Evolutionary conservation across 2,113 vertebrate genomes (phyloP).

Genomic region (Paradoxurus hermaphroditus): DNA sequence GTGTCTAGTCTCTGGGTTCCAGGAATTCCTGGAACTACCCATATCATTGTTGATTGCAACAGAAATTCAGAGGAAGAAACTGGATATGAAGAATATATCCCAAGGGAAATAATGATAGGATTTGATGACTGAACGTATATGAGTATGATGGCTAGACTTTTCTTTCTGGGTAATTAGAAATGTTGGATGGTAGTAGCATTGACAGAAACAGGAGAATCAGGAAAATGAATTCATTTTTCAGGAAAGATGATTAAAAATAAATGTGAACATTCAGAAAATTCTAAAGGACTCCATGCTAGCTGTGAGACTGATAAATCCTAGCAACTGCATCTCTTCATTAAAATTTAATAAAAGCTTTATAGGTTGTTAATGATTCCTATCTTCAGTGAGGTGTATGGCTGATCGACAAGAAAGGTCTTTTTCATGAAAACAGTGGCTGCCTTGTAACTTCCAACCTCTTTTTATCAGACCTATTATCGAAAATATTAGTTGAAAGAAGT

Average conservation of each 20-base stretch:
- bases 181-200: not conserved
- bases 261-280: constrained; percentile 8
- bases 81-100: not conserved
- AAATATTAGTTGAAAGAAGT: constrained; percentile 48
- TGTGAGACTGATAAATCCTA: constrained; percentile 18
- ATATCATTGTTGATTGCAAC: not conserved
- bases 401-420: not conserved
- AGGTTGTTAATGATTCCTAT: constrained; percentile 40
- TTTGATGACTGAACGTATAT: not conserved
- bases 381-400: not conserved
- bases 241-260: constrained; percentile 8
- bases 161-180: not conserved
- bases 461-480: constrained; percentile 41
- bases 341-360: constrained; percentile 46
- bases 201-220: not conserved
- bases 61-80: not conserved
- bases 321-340: not conserved
- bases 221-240: constrained; percentile 22
- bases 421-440: not conserved
- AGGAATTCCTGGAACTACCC: not conserved
- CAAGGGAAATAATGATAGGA: not conserved
- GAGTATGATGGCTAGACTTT: not conserved
- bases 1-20: not conserved
- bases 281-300: not conserved
- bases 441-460: not conserved